phyloP scores from a whole-genome alignment of 1,140 invertebrate species.

The Heterodera carotae region DNA sequence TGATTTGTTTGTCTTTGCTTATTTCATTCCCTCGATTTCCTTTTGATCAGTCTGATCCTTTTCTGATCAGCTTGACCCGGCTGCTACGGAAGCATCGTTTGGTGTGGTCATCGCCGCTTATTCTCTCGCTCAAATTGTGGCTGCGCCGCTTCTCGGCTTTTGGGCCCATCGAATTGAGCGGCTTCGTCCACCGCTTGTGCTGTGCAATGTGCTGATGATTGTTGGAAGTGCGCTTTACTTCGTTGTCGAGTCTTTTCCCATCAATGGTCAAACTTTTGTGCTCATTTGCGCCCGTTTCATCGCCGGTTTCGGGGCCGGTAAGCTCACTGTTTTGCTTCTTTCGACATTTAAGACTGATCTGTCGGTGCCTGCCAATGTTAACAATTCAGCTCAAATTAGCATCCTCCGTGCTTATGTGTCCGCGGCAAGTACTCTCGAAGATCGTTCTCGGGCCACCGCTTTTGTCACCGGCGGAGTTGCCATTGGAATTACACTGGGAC shows the following conservation, averaged over 20 bases:
- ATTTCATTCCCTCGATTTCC: not conserved
- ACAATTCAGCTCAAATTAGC: slow-evolving; percentile 26
- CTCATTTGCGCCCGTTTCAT: slow-evolving; percentile 11
- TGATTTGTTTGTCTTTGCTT: slow-evolving; percentile 3
- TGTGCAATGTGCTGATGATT: slow-evolving; percentile 33
- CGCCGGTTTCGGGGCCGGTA: slow-evolving; percentile 33
- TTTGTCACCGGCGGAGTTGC: slow-evolving; percentile 67
- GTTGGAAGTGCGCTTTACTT: slow-evolving; percentile 30
- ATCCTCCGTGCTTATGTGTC: slow-evolving; percentile 37
- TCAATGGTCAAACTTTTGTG: not conserved
- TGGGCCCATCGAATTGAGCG: slow-evolving; percentile 29
- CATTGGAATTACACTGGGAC: slow-evolving; percentile 67
- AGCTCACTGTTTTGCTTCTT: slow-evolving; percentile 19
- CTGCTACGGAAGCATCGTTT: slow-evolving; percentile 32
- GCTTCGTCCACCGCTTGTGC: slow-evolving; percentile 18
- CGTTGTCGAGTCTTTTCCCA: slow-evolving; percentile 21
- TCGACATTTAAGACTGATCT: too few species aligned
- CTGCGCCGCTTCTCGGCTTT: slow-evolving; percentile 28
- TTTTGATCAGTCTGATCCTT: slow-evolving; percentile 22
- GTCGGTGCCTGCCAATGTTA: too few species aligned
- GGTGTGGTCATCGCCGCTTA: slow-evolving; percentile 32
- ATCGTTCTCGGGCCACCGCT: slow-evolving; percentile 35
- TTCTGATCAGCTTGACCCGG: slow-evolving; percentile 27
- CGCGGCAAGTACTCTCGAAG: slow-evolving; percentile 27
- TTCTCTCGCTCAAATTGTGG: slow-evolving; percentile 31